Percentiles rank a stretch among this genome's conserved stretches.
These are phyloP conservation scores for Plumapathes pennacea DNA, from an alignment of 92 coral and sea anemone genomes.

Conservation along the genomic window DNA sequence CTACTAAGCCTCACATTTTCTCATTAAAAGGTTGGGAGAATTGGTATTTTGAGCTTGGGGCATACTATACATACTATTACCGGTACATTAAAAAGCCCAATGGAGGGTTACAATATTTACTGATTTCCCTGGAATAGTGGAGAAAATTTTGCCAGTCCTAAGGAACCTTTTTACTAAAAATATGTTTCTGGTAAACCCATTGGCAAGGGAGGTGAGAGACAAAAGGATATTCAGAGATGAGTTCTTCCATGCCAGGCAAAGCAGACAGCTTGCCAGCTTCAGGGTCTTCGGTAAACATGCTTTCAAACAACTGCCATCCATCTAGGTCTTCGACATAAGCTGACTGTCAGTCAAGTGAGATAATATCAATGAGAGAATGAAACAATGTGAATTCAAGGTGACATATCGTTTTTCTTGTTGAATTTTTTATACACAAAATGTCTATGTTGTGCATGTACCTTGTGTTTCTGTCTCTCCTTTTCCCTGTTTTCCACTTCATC, in stretches of 20 bases:
- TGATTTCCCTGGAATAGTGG: no score
- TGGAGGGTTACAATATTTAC: no score
- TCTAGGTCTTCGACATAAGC: slow-evolving; percentile 97
- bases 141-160: no score
- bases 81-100: no score
- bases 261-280: slow-evolving; percentile 81
- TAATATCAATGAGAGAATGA: background rate
- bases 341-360: slow-evolving; percentile 27
- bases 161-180: no score
- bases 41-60: no score
- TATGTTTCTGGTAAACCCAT: no score
- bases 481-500: slow-evolving; percentile 69
- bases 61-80: no score
- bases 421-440: background rate
- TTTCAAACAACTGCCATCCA: slow-evolving; percentile 79
- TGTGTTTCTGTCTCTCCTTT: slow-evolving; percentile 73
- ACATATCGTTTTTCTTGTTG: background rate
- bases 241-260: slow-evolving; percentile 90
- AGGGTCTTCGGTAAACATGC: slow-evolving; percentile 92
- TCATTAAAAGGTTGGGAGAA: no score
- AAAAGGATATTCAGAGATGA: slow-evolving; percentile 74
- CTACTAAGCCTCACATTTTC: no score
- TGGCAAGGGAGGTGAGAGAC: no score
- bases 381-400: background rate
- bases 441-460: slow-evolving; percentile 36